These are phyloP conservation scores for Elanoides forficatus DNA, from an alignment of 2,113 vertebrate genomes.

Conservation along the genomic window DNA sequence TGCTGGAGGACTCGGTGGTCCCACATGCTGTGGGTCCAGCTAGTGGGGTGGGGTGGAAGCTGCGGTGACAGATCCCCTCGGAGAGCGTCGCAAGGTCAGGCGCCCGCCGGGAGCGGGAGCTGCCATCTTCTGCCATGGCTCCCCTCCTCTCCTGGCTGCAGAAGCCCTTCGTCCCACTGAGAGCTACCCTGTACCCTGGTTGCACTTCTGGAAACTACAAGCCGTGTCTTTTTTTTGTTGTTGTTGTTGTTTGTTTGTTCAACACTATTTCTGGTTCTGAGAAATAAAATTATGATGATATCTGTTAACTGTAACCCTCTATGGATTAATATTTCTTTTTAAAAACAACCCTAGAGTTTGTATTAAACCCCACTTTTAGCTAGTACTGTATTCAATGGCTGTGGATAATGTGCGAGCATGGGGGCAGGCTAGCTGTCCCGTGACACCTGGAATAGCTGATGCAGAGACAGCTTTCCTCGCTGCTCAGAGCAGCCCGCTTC, in stretches of 20 bases:
- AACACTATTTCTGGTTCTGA: constrained; percentile 3
- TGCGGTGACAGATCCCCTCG: constrained; percentile 9
- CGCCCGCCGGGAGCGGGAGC: constrained; percentile 19
- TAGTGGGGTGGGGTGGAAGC: neutral
- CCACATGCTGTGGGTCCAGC: neutral
- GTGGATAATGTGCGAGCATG: neutral
- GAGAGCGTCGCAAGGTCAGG: constrained; percentile 56
- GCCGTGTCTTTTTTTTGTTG: neutral
- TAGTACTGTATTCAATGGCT: neutral
- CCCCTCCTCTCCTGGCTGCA: neutral
- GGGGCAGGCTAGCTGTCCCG: constrained; percentile 11
- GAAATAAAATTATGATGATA: constrained; percentile 44
- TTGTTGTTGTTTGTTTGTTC: neutral
- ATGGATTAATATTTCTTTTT: constrained; percentile 16
- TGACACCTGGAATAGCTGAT: constrained; percentile 20
- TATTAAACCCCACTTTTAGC: neutral
- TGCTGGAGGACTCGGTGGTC: neutral
- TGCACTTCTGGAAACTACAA: constrained; percentile 25
- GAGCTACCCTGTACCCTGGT: neutral
- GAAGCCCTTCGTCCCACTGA: neutral
- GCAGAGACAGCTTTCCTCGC: constrained; percentile 4
- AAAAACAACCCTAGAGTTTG: neutral
- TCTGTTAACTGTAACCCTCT: constrained; percentile 44
- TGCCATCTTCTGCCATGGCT: constrained; percentile 38
- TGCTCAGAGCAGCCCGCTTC: neutral